Percentiles rank a stretch among this genome's conserved stretches.
Evolutionary conservation across 2,797 vertebrate genomes (phyloP).

Genomic region (Esox masquinongy): DNA sequence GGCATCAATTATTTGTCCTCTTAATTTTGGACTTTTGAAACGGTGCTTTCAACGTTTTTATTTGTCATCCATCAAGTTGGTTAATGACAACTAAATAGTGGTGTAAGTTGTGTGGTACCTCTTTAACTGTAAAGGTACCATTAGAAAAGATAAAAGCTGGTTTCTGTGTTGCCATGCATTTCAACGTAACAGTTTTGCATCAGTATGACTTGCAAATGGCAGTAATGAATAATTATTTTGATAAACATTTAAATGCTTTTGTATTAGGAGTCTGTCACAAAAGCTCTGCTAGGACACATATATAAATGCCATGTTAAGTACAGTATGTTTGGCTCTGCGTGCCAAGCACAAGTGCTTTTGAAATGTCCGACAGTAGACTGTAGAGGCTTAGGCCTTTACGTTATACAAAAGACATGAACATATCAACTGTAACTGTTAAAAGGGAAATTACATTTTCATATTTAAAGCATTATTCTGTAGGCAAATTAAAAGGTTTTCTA

Average conservation of each 20-base stretch:
- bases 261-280: conserved; percentile 64
- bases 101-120: conserved; percentile 54
- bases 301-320: conserved; percentile 51
- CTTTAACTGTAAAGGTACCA: conserved; percentile 69
- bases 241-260: conserved; percentile 41
- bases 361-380: conserved; percentile 49
- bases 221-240: conserved; percentile 28
- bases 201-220: conserved; percentile 43
- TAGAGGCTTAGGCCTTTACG: conserved; percentile 30
- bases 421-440: neutral
- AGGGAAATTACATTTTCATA: neutral
- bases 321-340: conserved; percentile 63
- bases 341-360: conserved; percentile 58
- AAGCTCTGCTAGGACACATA: conserved; percentile 53
- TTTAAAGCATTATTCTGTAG: neutral
- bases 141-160: conserved; percentile 55
- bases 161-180: conserved; percentile 53
- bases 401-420: conserved; percentile 29
- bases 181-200: conserved; percentile 50
- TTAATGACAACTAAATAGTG: conserved; percentile 25
- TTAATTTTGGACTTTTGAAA: conserved; percentile 12
- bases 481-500: neutral
- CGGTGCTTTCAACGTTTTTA: neutral
- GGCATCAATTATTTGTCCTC: neutral
- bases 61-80: conserved; percentile 8